A percentile compares a stretch with the other conserved stretches of the same genome.
Conservation (phyloP, 1,140 invertebrate genomes). For the Lutraria rhynchaena region DNA sequence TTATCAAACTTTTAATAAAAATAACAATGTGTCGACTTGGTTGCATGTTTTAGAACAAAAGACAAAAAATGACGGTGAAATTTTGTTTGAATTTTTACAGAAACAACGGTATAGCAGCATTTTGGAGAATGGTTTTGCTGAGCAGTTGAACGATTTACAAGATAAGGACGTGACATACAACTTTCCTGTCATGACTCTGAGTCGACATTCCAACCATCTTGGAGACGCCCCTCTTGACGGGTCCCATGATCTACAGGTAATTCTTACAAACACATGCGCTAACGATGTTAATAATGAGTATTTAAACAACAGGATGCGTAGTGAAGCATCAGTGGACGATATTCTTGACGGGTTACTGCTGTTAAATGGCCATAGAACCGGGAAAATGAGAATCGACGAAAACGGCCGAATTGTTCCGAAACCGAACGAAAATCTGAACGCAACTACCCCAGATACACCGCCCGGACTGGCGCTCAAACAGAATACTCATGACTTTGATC, state of each 20-base stretch:
- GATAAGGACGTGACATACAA: constrained; percentile 39
- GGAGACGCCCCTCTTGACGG: constrained; percentile 8
- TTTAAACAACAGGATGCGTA: constrained; percentile 34
- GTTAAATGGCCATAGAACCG: constrained; percentile 59
- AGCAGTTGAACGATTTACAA: constrained; percentile 53
- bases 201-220: constrained; percentile 28
- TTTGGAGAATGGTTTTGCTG: constrained; percentile 57
- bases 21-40: constrained; percentile 18
- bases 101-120: constrained; percentile 64
- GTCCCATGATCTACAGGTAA: constrained; percentile 39
- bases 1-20: constrained; percentile 1
- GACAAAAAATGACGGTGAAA: constrained; percentile 60
- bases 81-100: constrained; percentile 64
- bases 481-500: constrained; percentile 13
- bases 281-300: constrained; percentile 7
- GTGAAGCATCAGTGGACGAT: constrained; percentile 49
- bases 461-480: constrained; percentile 28
- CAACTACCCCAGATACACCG: constrained; percentile 42
- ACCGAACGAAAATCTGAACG: constrained; percentile 1
- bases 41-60: constrained; percentile 52
- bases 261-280: constrained; percentile 44
- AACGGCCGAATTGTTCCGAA: constrained; percentile 49
- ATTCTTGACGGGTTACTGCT: constrained; percentile 58
- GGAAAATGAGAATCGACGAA: constrained; percentile 47
- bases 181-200: constrained; percentile 50